phyloP scores from a whole-genome alignment of 2,888 invertebrate genomes.

The Gonocerus acuteangulatus region DNA sequence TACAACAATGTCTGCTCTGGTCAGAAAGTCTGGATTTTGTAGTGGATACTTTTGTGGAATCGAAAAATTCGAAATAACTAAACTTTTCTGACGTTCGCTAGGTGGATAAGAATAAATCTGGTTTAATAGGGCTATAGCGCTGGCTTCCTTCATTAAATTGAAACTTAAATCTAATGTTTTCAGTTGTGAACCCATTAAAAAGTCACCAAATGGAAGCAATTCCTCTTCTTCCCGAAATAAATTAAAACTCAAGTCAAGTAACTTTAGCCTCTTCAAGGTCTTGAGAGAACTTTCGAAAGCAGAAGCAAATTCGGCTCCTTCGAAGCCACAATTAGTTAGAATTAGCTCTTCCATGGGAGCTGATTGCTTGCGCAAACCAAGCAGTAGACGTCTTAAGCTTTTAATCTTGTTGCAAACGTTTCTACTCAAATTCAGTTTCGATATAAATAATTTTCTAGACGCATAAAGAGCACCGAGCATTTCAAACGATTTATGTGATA shows the following conservation, averaged over 20 bases:
- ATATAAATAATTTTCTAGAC: background rate
- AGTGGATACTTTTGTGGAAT: background rate
- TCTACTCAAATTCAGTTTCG: background rate
- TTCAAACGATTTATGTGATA: background rate
- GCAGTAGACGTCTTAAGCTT: background rate
- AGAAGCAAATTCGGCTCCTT: background rate
- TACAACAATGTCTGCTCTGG: background rate
- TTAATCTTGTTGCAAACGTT: background rate
- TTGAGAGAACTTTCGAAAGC: background rate
- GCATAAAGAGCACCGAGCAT: background rate
- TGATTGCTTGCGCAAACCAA: background rate
- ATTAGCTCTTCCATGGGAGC: background rate
- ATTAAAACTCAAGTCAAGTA: conserved; percentile 4
- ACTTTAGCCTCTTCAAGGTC: background rate
- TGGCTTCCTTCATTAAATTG: background rate
- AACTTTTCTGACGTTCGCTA: background rate
- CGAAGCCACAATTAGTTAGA: background rate
- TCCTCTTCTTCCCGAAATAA: background rate
- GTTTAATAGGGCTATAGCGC: background rate
- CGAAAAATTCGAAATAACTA: background rate
- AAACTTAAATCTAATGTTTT: background rate
- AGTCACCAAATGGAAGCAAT: background rate
- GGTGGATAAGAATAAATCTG: background rate
- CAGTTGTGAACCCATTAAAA: background rate
- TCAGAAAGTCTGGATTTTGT: background rate